phyloP scores from a whole-genome alignment of 2,888 invertebrate species.

The Tanaodytes sp. region DNA sequence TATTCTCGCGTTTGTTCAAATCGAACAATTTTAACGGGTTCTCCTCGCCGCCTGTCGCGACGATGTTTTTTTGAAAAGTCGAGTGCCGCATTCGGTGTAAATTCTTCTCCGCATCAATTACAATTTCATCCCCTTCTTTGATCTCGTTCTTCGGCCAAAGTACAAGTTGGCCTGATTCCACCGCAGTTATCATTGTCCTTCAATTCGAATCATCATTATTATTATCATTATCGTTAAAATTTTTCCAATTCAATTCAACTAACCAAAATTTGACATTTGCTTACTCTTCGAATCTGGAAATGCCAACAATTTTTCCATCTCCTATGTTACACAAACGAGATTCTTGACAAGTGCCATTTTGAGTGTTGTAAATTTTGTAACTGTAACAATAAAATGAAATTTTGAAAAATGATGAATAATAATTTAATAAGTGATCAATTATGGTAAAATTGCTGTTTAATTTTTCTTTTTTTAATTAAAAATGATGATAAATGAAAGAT shows the following conservation, averaged over 20 bases:
- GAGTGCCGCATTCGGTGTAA: slow-evolving; percentile 81
- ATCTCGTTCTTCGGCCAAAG: slow-evolving; percentile 74
- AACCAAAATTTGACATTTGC: slow-evolving; percentile 5
- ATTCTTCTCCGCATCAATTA: slow-evolving; percentile 77
- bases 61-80: slow-evolving; percentile 75
- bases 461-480: too few species aligned
- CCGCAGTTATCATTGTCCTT: slow-evolving; percentile 75
- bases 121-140: slow-evolving; percentile 68
- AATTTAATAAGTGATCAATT: too few species aligned
- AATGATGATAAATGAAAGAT: too few species aligned
- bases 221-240: too few species aligned
- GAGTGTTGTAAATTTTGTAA: slow-evolving; percentile 40
- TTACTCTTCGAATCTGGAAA: slow-evolving; percentile 42
- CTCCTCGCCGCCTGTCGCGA: slow-evolving; percentile 92
- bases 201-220: too few species aligned
- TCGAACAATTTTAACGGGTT: slow-evolving; percentile 92
- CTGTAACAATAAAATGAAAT: slow-evolving; percentile 25
- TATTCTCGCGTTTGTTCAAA: slow-evolving; percentile 73
- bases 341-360: slow-evolving; percentile 20
- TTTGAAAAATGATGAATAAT: too few species aligned
- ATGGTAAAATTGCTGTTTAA: too few species aligned
- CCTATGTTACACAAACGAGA: slow-evolving; percentile 21
- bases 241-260: too few species aligned
- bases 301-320: slow-evolving; percentile 37
- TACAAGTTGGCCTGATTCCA: slow-evolving; percentile 78